Evolutionary conservation across 2,797 vertebrate species (phyloP), one percentile per base, ranked within the genome.

Genomic region (Enteromius mattozi): DNA sequence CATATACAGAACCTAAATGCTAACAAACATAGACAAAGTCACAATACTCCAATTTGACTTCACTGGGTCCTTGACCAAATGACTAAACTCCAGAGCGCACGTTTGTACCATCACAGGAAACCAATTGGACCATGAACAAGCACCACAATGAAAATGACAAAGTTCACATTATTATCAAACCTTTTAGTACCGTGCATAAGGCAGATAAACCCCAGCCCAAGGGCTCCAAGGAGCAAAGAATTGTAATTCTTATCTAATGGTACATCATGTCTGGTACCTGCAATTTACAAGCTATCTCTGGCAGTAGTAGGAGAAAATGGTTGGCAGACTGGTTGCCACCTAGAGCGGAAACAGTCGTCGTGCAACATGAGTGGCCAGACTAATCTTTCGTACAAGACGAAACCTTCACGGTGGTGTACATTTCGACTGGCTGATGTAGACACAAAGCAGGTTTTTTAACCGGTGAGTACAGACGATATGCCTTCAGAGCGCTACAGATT

Each of bases 91-190:
- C 24, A 51, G 27, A 19, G 42, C 14, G 14, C 9, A 66, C n/a
- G 12, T 37, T 45, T 59, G 33, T 72, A 42, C 61, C 21, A 21
- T 66, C 76, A 84, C 35, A 78, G 17, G 71, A 35, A 24, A 19
- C n/a, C 8, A 81, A 85, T 33, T 54, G 33, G 49, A 71, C 35
- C 24, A 51, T 65, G 27, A 68, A 61, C 33, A 33, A 82, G 65
- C 47, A 14, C 3, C 33, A 74, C 72, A 85, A 37, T 59, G 71
- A 87, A 82, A 69, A 85, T 59, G 7, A 83, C 84, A 87, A 87
- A 88, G 84, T 90, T 85, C 79, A 88, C 71, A 66, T 68, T 76
- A 81, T 91, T 82, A 88, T 89, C 88, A 86, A 81, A 80, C 14
- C 40, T 72, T 86, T 89, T 79, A 61, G 54, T 80, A 83, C 37